phyloP scores from a whole-genome alignment of 2,797 vertebrate species.

The Heterohyrax brucei region DNA sequence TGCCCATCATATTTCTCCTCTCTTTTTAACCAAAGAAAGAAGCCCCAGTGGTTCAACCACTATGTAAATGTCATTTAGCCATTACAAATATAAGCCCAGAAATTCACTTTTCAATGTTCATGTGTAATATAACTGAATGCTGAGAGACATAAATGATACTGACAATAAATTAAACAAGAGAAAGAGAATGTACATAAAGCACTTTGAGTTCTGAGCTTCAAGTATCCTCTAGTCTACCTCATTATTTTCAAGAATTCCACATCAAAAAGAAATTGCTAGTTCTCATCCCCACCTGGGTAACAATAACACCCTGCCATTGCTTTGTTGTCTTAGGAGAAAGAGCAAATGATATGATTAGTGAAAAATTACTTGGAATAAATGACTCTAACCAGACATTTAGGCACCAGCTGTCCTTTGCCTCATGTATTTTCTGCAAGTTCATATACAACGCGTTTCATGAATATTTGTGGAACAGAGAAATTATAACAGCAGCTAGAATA shows the following conservation, averaged over 20 bases:
- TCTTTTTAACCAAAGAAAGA: constrained; percentile 57
- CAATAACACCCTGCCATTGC: neutral
- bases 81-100: constrained; percentile 51
- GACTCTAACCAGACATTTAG: neutral
- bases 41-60: constrained; percentile 54
- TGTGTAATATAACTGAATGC: constrained; percentile 43
- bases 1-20: neutral
- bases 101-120: constrained; percentile 8
- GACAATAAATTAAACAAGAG: constrained; percentile 52
- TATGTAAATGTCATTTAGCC: constrained; percentile 69
- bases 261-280: constrained; percentile 11
- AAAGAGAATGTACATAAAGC: neutral
- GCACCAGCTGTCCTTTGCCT: neutral
- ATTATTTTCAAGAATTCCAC: neutral
- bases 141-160: constrained; percentile 37
- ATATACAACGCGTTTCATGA: neutral
- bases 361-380: constrained; percentile 32
- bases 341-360: neutral
- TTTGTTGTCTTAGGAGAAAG: neutral
- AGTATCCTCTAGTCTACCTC: neutral
- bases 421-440: neutral
- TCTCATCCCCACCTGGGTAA: neutral
- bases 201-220: neutral
- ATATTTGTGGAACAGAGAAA: neutral
- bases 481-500: neutral